Evolutionary conservation across 2,888 invertebrate species (phyloP), one percentile per base, ranked within the genome.

Genomic region (Adelognathus sp.): DNA sequence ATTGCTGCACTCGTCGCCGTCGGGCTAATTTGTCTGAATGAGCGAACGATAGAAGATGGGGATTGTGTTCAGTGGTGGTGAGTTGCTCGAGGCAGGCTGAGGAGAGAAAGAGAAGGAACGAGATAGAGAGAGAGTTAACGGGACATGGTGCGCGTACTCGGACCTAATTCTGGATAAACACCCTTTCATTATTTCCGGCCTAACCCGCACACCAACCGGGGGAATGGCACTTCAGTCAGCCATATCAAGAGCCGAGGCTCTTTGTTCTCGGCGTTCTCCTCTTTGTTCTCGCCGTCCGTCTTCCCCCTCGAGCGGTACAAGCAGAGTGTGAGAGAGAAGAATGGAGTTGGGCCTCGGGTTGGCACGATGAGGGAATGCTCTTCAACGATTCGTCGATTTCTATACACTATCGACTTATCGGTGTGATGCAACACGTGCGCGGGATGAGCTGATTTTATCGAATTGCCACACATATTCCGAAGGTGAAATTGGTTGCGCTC

Each of bases 21-120:
- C 85, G 87, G 90, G 89, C 90, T 90, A 90, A 90, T 90, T 90
- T 90, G 90, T 89, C 89, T 89, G 89, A 90, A 90, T 87, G 89
- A 90, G 82, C 87, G 86, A 88, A 85, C 88, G 88, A 88, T 90
- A 88, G 88, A 89, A 89, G 86, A 85, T 86, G 83, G 84, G 85
- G 86, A 85, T 85, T 75, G n/a, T n/a, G 86, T 80, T 80, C 76
- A 78, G 81, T 70, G 82, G 82, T 81, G 80, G 82, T 71, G 60
- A 60, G 74, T 54, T 27, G 73, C 69, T 69, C 63, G 21, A 21
- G 77, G 72, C 39, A 39, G 14, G n/a, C 27, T 14, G 29, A 29
- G 24, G 18, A 39, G 14, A 41, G 67, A 52, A 44, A 44, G 41
- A 58, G 29, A 21, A 14, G 9, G 9, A 36, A 9, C 36, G 36